Base-by-base conservation (phyloP, 2,113 vertebrate genomes). In the Corythaixoides concolor region DNA sequence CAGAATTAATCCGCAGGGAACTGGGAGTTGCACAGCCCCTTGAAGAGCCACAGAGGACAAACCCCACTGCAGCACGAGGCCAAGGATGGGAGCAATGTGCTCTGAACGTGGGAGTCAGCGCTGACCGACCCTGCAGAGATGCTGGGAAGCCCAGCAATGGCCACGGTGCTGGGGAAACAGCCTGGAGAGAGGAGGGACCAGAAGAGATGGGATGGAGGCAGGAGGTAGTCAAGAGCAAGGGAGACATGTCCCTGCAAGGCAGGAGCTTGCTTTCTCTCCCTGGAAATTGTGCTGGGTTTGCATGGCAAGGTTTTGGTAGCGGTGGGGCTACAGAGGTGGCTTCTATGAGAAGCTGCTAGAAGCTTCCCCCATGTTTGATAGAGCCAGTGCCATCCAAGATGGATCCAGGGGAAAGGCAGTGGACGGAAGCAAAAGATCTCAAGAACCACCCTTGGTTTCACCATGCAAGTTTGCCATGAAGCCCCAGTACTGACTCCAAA, bases 1-100 rank as follows among this genome's bases (percentile, higher is more conserved):
- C 22, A 47, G 76, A 70, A 74, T 23, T 23, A 52, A 75, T 3
- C 56, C 1, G 0, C 16, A 2, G 58, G 70, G 70, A 88, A 52
- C 0, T 49, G 55, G 70, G 70, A 79, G 60, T 15, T 0, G 0
- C 4, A 0, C 6, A 3, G n/a, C 21, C 30, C 45, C 39, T 81
- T 19, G 22, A 8, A 0, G 8, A 60, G 30, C 13, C 11, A 5
- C 30, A 26, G 67, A 37, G 32, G 27, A 52, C 64, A 55, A 94
- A 55, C 9, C 33, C 16, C 2, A 0, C 27, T 26, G 55, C 30
- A 24, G 53, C 39, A 45, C 2, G 1, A 33, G 67, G 45, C 66
- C 49, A 59, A 35, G 35, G 60, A 14, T 20, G n/a, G 53, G 5
- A 23, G 47, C 8, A 5, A 68, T 8, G 60, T 69, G 47, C 49